A percentile compares a stretch with the other conserved stretches of the same genome.
These are phyloP conservation scores for Corvus hawaiiensis DNA, from an alignment of 2,113 vertebrate species.

Conservation along the genomic window DNA sequence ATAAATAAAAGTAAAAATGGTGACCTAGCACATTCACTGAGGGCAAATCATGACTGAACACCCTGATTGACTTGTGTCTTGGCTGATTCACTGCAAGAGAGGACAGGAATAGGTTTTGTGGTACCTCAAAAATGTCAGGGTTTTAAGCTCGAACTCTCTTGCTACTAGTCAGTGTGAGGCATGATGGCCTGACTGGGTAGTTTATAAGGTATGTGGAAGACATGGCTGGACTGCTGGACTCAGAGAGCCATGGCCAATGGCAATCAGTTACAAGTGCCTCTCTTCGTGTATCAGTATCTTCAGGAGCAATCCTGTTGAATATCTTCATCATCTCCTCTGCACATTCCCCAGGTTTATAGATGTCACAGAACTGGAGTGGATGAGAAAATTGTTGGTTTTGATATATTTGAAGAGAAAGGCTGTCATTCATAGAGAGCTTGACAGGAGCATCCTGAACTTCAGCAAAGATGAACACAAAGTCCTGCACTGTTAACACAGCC, in stretches of 20 bases:
- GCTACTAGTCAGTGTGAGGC: neutral
- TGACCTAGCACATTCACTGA: neutral
- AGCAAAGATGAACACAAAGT: neutral
- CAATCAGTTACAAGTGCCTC: neutral
- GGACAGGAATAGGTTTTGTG: neutral
- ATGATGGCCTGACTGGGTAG: neutral
- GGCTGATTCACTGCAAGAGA: neutral
- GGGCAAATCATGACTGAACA: neutral
- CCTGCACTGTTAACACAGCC: neutral
- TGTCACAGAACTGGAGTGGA: neutral
- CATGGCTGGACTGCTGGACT: neutral
- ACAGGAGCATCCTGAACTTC: neutral
- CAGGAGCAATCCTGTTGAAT: neutral
- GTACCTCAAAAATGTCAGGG: neutral
- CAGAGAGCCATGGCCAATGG: fast-evolving
- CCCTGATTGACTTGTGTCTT: neutral
- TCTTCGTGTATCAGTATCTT: neutral
- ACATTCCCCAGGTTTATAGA: neutral
- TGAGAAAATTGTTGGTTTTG: neutral
- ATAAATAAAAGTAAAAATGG: neutral
- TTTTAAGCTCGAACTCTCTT: neutral
- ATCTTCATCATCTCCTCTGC: neutral
- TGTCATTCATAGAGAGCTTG: neutral
- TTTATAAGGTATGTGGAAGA: neutral
- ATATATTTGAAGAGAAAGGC: neutral